Evolutionary conservation across 2,797 vertebrate genomes (phyloP).

Genomic region (Anisognathus igniventris): DNA sequence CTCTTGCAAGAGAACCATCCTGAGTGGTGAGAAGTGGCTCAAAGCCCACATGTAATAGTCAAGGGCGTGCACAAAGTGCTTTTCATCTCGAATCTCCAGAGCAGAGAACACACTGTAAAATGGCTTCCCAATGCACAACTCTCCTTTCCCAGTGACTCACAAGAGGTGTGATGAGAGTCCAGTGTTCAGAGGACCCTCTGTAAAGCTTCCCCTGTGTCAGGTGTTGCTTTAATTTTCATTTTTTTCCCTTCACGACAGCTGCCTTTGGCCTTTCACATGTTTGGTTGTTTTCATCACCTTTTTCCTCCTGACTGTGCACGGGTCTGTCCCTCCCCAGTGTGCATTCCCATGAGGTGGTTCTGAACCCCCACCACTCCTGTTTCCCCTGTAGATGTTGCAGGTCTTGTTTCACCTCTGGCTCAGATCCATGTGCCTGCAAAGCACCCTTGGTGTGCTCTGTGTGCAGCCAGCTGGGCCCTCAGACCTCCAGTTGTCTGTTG

Average conservation of each 20-base stretch:
- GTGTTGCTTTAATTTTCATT: background rate
- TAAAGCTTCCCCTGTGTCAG: background rate
- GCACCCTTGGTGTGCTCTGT: accelerated
- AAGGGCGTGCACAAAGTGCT: background rate
- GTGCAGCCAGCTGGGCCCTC: background rate
- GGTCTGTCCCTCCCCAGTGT: accelerated
- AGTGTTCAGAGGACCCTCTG: background rate
- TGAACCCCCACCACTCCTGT: background rate
- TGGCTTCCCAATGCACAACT: background rate
- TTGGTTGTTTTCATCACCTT: background rate
- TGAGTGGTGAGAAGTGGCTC: background rate
- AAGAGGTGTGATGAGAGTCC: background rate
- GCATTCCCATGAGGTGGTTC: background rate
- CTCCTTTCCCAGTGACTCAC: background rate
- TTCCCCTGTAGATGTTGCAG: background rate
- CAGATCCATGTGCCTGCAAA: accelerated
- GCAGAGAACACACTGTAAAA: background rate
- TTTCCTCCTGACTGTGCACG: background rate
- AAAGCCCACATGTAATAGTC: background rate
- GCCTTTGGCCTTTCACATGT: background rate
- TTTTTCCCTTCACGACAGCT: background rate
- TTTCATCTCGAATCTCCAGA: background rate
- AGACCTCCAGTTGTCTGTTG: background rate
- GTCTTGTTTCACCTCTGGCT: background rate
- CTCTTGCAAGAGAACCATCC: background rate